These are phyloP conservation scores for Apocheima hispidaria DNA, from an alignment of 2,888 invertebrate genomes.

Conservation along the genomic window DNA sequence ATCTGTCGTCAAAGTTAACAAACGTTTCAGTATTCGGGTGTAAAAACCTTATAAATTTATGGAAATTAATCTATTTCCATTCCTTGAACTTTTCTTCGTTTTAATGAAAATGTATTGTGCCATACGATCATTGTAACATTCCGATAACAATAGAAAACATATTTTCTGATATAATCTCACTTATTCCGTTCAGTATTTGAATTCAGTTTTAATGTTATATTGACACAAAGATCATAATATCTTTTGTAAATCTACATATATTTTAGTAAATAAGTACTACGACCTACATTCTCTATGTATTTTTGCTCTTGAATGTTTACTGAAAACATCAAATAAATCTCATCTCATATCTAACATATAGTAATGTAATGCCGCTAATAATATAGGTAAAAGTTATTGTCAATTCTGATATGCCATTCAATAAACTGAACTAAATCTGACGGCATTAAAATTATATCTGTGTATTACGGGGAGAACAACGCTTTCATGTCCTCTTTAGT, in stretches of 20 bases:
- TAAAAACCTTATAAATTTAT: too few species aligned
- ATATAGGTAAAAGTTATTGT: background rate
- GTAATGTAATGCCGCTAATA: background rate
- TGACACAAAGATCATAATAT: background rate
- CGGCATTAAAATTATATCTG: background rate
- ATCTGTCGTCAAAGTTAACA: too few species aligned
- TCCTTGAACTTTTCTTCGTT: background rate
- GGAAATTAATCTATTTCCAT: too few species aligned
- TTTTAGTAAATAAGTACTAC: background rate
- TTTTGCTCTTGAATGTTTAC: background rate
- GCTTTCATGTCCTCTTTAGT: background rate
- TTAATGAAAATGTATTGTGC: slow-evolving; percentile 1
- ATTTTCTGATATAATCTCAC: background rate
- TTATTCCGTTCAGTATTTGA: background rate
- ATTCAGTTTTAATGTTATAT: background rate
- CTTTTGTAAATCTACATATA: background rate
- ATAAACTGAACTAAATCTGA: background rate
- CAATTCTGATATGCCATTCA: background rate
- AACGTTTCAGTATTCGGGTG: too few species aligned
- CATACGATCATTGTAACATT: slow-evolving; percentile 5
- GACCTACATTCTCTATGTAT: background rate
- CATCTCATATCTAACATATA: too few species aligned
- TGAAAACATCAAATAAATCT: background rate
- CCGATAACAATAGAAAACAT: background rate
- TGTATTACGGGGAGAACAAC: background rate